Evolutionary conservation across 1,140 invertebrate genomes (phyloP).

Genomic region (Microvelia longipes): DNA sequence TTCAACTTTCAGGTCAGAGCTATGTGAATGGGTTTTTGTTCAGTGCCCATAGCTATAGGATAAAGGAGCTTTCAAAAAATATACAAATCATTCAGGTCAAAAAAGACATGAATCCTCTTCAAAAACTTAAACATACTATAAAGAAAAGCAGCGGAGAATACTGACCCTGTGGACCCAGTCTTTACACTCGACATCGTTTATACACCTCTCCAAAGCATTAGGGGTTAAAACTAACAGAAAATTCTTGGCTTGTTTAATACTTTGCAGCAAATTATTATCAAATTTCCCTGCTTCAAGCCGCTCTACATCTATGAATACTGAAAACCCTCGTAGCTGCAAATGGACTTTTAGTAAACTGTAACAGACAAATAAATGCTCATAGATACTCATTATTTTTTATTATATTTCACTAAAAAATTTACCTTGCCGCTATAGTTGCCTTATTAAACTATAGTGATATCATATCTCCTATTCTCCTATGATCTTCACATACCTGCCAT

Average conservation of each 20-base stretch:
- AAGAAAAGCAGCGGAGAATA: no score
- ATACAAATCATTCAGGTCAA: no score
- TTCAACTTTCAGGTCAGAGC: no score
- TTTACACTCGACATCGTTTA: conserved; percentile 81
- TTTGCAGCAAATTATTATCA: conserved; percentile 91
- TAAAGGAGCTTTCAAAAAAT: no score
- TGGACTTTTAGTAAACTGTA: conserved; percentile 77
- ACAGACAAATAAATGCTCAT: conserved; percentile 12
- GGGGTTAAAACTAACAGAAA: conserved; percentile 93
- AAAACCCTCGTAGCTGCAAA: conserved; percentile 81
- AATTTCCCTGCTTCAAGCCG: conserved; percentile 93
- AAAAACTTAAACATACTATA: no score
- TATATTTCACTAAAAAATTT: neutral
- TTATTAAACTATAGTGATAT: no score
- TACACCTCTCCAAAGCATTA: conserved; percentile 82
- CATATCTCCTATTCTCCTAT: no score
- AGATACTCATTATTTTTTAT: neutral
- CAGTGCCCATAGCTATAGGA: no score
- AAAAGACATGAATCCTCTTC: no score
- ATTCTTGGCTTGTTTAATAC: conserved; percentile 89
- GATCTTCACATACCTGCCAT: no score
- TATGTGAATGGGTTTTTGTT: no score
- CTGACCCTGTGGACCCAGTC: conserved; percentile 97
- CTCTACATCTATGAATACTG: conserved; percentile 92
- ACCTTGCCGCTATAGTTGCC: neutral